These are phyloP conservation scores for Babylonia areolata DNA, from an alignment of 1,140 invertebrate species.

Conservation along the genomic window DNA sequence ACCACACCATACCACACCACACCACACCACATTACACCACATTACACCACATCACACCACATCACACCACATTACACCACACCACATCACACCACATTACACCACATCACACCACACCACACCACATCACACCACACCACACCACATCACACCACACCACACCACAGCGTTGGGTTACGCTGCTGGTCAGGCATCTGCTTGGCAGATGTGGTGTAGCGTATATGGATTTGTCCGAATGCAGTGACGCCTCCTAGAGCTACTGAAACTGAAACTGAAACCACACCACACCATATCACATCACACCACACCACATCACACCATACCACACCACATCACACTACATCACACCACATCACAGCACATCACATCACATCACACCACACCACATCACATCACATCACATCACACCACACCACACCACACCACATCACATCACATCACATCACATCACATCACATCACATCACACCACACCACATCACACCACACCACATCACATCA, in stretches of 20 bases:
- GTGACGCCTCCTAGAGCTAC: not conserved
- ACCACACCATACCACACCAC: no score
- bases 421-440: conserved; percentile 36
- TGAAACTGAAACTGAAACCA: no score
- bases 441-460: conserved; percentile 23
- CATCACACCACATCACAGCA: not conserved
- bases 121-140: conserved; percentile 13
- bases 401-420: conserved; percentile 33
- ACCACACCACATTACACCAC: no score
- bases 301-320: no score
- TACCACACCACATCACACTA: conserved; percentile 3
- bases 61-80: no score
- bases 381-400: conserved; percentile 15
- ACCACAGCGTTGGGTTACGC: not conserved
- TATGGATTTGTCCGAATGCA: no score
- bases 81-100: not conserved
- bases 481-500: no score
- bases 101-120: not conserved
- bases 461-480: not conserved
- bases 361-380: conserved; percentile 28
- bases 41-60: no score
- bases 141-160: not conserved
- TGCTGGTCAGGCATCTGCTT: no score
- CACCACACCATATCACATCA: no score
- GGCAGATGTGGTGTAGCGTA: no score